Evolutionary conservation across 2,797 vertebrate genomes (phyloP), one percentile per base, ranked within the genome.

Genomic region (Manis crassicaudata): DNA sequence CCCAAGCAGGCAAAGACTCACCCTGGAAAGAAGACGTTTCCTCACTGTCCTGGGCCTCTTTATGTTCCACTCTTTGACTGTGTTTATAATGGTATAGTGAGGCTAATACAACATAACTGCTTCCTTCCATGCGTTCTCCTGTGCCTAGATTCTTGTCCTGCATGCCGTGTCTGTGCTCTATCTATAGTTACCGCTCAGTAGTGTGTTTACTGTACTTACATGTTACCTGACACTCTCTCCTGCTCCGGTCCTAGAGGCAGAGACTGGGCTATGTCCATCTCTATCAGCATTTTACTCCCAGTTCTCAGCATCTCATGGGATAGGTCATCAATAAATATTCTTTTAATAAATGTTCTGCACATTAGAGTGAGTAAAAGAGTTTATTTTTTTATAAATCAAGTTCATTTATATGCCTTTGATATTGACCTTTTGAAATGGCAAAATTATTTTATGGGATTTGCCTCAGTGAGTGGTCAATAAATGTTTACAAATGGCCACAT

Each of bases 381-480:
- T 88, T 81, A 56, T 23, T 79, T 35, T 85, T 46, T 82, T 88
- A 75, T 5, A 63, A 63, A 85, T 76, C 68, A 77, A 79, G 20
- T 90, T 90, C 5, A 60, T 35, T 35, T 63, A 6, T 46, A 54
- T 95, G 67, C 43, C 67, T 81, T 89, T 46, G 46, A 72, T 62
- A 46, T 46, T 89, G 52, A 86, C 58, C 75, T 91, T 83, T 63
- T 70, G 35, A 70, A 40, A 70, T 70, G 46, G 27, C 10, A 40
- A 70, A 88, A 79, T 82, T 37, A 40, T 46, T 77, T 89, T 79
- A 89, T 60, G 80, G 76, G n/a, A 80, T 72, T 90, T 62, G 37
- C 25, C 40, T 92, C 35, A 63, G 50, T 92, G 50, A 89, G 87
- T 70, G 37, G 46, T 63, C 20, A 32, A 23, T 83, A 90, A 62